phyloP scores from a whole-genome alignment of 2,797 vertebrate species.

The Eutrigla gurnardus region DNA sequence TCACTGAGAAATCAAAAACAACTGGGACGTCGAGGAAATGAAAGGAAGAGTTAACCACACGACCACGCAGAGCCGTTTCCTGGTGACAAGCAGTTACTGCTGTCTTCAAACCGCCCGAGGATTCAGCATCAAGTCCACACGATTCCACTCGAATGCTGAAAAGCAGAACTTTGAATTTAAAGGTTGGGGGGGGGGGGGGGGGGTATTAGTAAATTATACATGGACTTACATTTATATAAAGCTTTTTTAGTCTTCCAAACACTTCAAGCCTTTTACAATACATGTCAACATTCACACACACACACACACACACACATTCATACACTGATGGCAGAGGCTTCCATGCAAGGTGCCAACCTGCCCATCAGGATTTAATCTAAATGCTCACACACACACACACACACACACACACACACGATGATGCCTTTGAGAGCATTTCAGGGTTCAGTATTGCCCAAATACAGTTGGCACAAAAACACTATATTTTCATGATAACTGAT shows the following conservation, averaged over 20 bases:
- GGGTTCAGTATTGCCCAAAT: neutral
- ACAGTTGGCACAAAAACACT: neutral
- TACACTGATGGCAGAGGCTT: neutral
- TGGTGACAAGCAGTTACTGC: neutral
- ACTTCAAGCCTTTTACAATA: neutral
- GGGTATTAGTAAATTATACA: neutral
- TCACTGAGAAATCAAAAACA: constrained; percentile 24
- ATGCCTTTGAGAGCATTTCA: neutral
- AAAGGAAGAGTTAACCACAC: neutral
- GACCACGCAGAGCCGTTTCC: constrained; percentile 15
- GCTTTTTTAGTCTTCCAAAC: neutral
- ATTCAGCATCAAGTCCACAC: constrained; percentile 15
- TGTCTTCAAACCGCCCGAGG: constrained; percentile 11
- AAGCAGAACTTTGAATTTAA: neutral
- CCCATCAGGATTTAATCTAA: neutral
- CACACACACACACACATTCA: neutral
- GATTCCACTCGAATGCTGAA: constrained; percentile 3
- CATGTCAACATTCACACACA: neutral
- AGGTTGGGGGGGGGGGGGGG: neutral
- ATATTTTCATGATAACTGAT: neutral
- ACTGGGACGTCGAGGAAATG: constrained; percentile 1
- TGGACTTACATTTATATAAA: neutral
- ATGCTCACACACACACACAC: neutral
- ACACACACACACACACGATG: neutral
- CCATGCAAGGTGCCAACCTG: neutral